phyloP scores from a whole-genome alignment of 2,888 invertebrate genomes.

The Apamea anceps region DNA sequence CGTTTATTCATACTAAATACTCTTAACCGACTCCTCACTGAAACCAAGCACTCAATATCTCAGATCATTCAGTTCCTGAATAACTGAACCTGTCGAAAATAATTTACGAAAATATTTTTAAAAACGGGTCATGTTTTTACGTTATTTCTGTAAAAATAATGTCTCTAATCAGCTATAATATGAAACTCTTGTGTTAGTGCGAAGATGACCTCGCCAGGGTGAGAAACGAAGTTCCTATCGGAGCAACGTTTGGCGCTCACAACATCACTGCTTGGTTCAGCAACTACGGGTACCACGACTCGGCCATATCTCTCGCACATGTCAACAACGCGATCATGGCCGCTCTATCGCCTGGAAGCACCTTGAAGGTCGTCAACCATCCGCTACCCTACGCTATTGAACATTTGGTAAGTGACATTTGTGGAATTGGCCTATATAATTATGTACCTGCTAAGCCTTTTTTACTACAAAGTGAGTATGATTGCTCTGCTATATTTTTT shows the following conservation, averaged over 20 bases:
- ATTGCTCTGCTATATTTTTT: not conserved
- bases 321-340: conserved; percentile 92
- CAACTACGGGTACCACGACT: conserved; percentile 94
- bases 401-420: conserved; percentile 86
- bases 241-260: conserved; percentile 88
- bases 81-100: not conserved
- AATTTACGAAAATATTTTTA: too few relatives aligned
- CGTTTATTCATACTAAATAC: not conserved
- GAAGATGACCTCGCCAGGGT: conserved; percentile 80
- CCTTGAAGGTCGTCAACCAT: conserved; percentile 90
- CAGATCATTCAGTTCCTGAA: not conserved
- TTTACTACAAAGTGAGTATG: not conserved
- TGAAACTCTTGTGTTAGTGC: conserved; percentile 70
- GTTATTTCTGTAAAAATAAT: not conserved
- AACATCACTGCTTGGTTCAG: conserved; percentile 93
- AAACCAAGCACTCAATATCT: not conserved
- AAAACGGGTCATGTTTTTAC: not conserved
- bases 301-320: conserved; percentile 92
- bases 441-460: not conserved
- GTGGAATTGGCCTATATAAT: not conserved
- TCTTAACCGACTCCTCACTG: not conserved
- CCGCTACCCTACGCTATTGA: conserved; percentile 93
- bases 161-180: not conserved
- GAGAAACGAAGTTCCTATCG: conserved; percentile 89
- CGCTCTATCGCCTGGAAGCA: conserved; percentile 82